phyloP scores from a whole-genome alignment of 2,888 invertebrate species.

The Anthoptus insignis region DNA sequence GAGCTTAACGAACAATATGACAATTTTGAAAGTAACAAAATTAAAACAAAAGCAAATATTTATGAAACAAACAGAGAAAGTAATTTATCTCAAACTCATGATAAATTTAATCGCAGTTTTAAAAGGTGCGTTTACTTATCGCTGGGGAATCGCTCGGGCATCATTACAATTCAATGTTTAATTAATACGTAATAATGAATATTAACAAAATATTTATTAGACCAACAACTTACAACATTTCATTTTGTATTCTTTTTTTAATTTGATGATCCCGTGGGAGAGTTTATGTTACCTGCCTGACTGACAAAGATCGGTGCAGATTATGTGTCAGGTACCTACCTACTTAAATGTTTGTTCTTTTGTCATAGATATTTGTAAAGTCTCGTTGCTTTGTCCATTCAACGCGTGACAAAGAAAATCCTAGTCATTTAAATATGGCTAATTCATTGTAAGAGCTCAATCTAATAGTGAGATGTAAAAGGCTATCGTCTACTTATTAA shows the following conservation, averaged over 20 bases:
- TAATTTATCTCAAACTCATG: slow-evolving; percentile 30
- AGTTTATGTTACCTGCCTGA: no score
- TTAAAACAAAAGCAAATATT: slow-evolving; percentile 20
- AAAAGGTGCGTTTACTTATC: slow-evolving; percentile 23
- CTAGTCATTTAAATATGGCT: no score
- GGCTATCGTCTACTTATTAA: no score
- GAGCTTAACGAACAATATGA: not conserved
- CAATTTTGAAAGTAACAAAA: slow-evolving; percentile 4
- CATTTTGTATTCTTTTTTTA: not conserved
- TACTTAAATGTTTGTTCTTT: no score
- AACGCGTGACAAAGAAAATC: no score
- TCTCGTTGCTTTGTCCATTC: no score
- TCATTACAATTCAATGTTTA: not conserved
- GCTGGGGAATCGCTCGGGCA: slow-evolving; percentile 7
- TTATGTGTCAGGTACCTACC: no score
- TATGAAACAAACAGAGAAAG: slow-evolving; percentile 21
- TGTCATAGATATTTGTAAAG: no score
- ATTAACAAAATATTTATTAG: not conserved
- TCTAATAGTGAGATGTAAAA: no score
- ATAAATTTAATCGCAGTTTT: slow-evolving; percentile 30
- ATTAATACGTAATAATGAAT: slow-evolving; percentile 7
- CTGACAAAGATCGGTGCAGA: no score
- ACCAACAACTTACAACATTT: not conserved
- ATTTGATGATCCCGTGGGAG: not conserved
- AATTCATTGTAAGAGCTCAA: no score